phyloP scores from a whole-genome alignment of 2,888 invertebrate species.

The Monopis laevigella region DNA sequence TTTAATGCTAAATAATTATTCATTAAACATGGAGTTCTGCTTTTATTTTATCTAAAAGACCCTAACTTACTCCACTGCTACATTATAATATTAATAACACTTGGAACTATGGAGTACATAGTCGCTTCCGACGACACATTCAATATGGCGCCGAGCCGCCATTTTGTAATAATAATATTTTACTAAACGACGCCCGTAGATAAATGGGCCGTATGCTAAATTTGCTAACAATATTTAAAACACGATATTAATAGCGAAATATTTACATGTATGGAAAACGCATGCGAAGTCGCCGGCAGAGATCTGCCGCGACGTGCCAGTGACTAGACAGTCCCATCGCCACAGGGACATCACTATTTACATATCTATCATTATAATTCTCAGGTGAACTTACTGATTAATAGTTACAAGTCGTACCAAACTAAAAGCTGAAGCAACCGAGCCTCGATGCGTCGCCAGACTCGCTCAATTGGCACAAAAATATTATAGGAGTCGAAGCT shows the following conservation, averaged over 20 bases:
- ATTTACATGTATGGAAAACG: not conserved
- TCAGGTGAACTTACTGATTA: not conserved
- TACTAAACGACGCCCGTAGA: not conserved
- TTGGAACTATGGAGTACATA: not conserved
- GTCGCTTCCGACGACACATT: no score
- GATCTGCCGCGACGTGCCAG: not conserved
- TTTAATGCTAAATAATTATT: not conserved
- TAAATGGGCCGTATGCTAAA: not conserved
- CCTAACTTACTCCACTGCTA: constrained; percentile 2
- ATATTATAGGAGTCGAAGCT: not conserved
- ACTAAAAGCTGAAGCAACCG: no score
- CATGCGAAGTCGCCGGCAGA: not conserved
- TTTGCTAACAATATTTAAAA: not conserved
- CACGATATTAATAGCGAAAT: not conserved
- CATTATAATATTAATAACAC: not conserved
- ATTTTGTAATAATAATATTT: constrained; percentile 1
- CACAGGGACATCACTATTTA: not conserved
- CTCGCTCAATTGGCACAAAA: not conserved
- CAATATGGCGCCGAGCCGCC: not conserved
- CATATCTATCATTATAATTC: not conserved
- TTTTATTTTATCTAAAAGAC: constrained; percentile 3
- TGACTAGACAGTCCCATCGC: constrained; percentile 4
- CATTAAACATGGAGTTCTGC: not conserved
- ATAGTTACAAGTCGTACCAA: not conserved
- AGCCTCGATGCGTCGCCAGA: no score